Evolutionary conservation across 2,888 invertebrate species (phyloP), one percentile per base, ranked within the genome.

Genomic region (Bhutanitis thaidina): DNA sequence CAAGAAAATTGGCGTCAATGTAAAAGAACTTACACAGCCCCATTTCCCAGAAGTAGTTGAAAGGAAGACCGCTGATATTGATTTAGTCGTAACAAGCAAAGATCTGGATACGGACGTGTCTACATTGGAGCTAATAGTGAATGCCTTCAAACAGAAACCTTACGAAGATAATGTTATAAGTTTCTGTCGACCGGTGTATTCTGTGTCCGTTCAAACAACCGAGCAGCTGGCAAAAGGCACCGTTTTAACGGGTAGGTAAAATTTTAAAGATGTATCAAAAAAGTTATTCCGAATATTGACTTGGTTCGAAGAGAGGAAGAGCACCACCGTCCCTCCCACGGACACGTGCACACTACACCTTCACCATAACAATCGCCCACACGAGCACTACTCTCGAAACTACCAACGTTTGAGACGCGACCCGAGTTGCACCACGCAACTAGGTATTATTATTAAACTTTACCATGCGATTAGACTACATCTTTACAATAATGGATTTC

Each of bases 81-180:
- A 83, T 53, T 54, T 77, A 3, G 56, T 54, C n/a, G 49, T 49
- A 7, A 67, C 73, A 35, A 78, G 80, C 52, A 63, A 70, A 57
- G 89, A 92, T 43, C 87, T 94, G 13, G 79, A 86, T 1, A 90
- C 92, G 0, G 92, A 93, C 15, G 83, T 90, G 25, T 91, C 93
- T 54, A 93, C 94, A 10, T 71, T 94, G 43, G 91, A 92, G 38
- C 82, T 95, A 2, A 94, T 96, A 20, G 74, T 95, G n/a, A 94
- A 94, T 54, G 95, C 94, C 0, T 90, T 97, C 49, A 90, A 91
- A 40, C 93, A 93, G 73, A 91, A 93, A 14, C 83, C 92, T 3
- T 91, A 93, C 56, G 93, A 94, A 69, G 97, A 97, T 75, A 92
- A 95, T 57, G 70, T 85, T 4, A 92, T 97, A 53, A 90, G 91